Evolutionary conservation across 2,113 vertebrate species (phyloP), one percentile per base, ranked within the genome.

Genomic region (Todiramphus chloris): DNA sequence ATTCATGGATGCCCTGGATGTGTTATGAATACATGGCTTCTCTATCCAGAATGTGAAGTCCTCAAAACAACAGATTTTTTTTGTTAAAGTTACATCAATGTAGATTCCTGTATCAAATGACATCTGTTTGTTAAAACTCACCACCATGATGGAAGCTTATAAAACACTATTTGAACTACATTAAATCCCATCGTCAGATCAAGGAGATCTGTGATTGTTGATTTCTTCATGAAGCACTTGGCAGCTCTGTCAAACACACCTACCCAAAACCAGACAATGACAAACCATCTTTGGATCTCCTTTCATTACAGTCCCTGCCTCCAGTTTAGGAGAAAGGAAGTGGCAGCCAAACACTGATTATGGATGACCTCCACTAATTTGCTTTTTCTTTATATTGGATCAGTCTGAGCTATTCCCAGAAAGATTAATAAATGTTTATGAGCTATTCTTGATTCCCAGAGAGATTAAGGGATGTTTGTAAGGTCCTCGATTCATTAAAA

Each of bases 131-230:
- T 46, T 82, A 64, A 86, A 86, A 83, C 13, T 58, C 30, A 62
- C 41, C 17, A 81, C 20, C 41, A 58, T 6, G 16, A 70, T 5
- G 23, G n/a, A 85, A 87, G n/a, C 48, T 58, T 27, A 66, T 20
- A 58, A 82, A 92, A 35, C 39, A 68, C 6, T 62, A 46, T 37
- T 80, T 70, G 8, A 75, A 81, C 7, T 25, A 51, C 70, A 72
- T 9, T 43, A 68, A 84, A 67, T 4, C 5, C 33, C 13, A 66
- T 30, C 31, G 46, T 21, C 56, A 81, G 31, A 78, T 41, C 43
- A 56, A 75, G 18, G 13, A 73, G 31, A 70, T n/a, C 24, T 62
- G 24, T 0, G 0, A 63, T 4, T 46, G 31, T 0, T 33, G 6
- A 46, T 51, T 84, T 83, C 46, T 56, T 79, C 15, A 35, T 31